Conservation (phyloP, 2,888 invertebrate species). For the Lepidonotus clava region DNA sequence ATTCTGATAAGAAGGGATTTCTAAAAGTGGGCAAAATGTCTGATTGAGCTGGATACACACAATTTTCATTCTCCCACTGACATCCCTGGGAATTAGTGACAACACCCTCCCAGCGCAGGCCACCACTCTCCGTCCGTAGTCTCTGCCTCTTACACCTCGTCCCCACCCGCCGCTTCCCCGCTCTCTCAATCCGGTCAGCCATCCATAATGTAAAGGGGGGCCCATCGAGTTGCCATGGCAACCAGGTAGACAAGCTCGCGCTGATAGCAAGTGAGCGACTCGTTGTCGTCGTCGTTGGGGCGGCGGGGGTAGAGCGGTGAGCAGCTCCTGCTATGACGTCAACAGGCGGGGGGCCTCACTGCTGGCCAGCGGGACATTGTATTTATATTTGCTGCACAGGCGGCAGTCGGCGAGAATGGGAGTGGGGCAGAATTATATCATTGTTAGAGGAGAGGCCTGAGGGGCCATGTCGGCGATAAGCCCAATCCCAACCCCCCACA, state of each 20-base stretch:
- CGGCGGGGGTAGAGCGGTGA: no score
- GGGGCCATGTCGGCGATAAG: no score
- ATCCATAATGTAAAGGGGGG: constrained; percentile 35
- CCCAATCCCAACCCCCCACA: no score
- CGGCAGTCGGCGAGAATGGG: background rate
- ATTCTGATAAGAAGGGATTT: no score
- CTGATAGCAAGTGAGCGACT: no score
- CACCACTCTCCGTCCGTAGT: background rate
- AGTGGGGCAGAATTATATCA: background rate
- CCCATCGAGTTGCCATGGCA: constrained; percentile 35
- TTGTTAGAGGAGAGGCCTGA: background rate
- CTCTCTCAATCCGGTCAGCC: constrained; percentile 41
- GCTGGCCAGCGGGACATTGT: background rate
- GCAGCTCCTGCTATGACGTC: constrained; percentile 19
- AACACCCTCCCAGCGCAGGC: no score
- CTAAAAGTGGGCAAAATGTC: no score
- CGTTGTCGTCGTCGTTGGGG: no score
- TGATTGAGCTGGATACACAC: no score
- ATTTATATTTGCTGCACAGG: background rate
- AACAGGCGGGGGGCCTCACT: background rate
- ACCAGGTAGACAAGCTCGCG: constrained; percentile 32
- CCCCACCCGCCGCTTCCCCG: background rate
- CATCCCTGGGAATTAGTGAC: no score
- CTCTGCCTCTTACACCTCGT: background rate
- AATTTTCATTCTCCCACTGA: no score